phyloP scores from a whole-genome alignment of 2,888 invertebrate genomes.

The Bibio marci region DNA sequence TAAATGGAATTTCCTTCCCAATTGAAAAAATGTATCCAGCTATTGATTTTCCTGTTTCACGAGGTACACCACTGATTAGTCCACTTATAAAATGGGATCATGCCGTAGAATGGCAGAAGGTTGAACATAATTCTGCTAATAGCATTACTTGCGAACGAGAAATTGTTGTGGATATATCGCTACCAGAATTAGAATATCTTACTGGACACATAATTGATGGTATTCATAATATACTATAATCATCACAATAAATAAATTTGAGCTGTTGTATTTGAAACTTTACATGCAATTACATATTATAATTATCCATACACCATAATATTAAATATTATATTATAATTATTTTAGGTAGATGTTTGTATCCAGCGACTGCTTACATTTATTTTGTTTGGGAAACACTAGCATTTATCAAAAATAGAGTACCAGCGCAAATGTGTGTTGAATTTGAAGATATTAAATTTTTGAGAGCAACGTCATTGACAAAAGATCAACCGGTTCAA shows the following conservation, averaged over 20 bases:
- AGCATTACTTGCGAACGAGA: conserved; percentile 47
- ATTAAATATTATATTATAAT: no score
- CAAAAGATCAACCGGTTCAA: conserved; percentile 38
- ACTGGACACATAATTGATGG: conserved; percentile 84
- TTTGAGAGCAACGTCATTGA: conserved; percentile 64
- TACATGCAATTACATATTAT: no score
- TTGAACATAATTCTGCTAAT: conserved; percentile 50
- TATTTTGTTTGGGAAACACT: conserved; percentile 61
- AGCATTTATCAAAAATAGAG: conserved; percentile 44
- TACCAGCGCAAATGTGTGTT: conserved; percentile 53
- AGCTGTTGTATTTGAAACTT: no score
- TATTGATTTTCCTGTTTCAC: no score
- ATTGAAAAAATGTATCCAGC: no score
- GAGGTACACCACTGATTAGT: conserved; percentile 70
- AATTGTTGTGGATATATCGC: conserved; percentile 41
- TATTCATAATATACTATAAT: no score
- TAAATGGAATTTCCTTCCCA: no score
- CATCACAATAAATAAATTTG: no score
- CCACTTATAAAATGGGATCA: no score
- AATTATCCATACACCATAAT: no score
- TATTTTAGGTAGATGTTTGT: conserved; percentile 58
- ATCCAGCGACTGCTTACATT: conserved; percentile 78
- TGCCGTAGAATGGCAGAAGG: conserved; percentile 82
- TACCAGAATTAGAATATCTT: conserved; percentile 37
- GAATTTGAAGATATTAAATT: conserved; percentile 74